Conservation (phyloP, 2,888 invertebrate genomes). For the Epiperipatus broadwayi region DNA sequence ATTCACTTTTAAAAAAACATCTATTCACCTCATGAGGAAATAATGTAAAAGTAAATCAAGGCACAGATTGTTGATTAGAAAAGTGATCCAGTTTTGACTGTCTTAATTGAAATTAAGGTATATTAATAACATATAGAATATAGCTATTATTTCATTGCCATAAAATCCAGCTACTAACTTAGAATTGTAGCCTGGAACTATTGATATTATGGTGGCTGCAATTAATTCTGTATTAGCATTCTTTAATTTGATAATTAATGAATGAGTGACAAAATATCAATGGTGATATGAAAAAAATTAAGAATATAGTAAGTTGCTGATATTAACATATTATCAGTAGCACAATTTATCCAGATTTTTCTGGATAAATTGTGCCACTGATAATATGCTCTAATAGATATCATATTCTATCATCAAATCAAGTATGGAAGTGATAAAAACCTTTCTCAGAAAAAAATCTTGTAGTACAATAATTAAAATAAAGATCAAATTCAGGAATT, state of each 20-base stretch:
- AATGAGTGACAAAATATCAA: slow-evolving; percentile 87
- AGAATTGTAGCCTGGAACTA: slow-evolving; percentile 91
- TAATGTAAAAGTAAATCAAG: slow-evolving; percentile 93
- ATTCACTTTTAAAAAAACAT: too few species aligned
- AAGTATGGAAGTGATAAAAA: slow-evolving; percentile 89
- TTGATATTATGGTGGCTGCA: slow-evolving; percentile 83
- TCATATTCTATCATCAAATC: slow-evolving; percentile 97
- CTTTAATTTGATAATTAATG: slow-evolving; percentile 83
- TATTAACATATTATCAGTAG: slow-evolving; percentile 25
- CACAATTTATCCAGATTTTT: slow-evolving; percentile 16
- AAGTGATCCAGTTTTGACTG: slow-evolving; percentile 83
- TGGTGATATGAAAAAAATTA: slow-evolving; percentile 61
- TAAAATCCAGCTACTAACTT: slow-evolving; percentile 93
- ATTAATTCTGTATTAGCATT: slow-evolving; percentile 79
- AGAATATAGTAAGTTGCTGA: slow-evolving; percentile 65
- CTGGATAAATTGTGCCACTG: slow-evolving; percentile 84
- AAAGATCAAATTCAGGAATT: slow-evolving; percentile 94
- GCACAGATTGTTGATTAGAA: slow-evolving; percentile 74
- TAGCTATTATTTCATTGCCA: slow-evolving; percentile 87
- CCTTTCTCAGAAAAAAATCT: slow-evolving; percentile 81
- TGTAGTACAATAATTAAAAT: slow-evolving; percentile 91
- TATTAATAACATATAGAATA: slow-evolving; percentile 92
- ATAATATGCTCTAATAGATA: slow-evolving; percentile 91
- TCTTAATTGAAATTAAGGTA: slow-evolving; percentile 94
- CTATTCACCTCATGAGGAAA: too few species aligned